Percentiles rank a stretch among this genome's conserved stretches.
Evolutionary conservation across 2,113 vertebrate species (phyloP).

Genomic region (Nesoenas mayeri): DNA sequence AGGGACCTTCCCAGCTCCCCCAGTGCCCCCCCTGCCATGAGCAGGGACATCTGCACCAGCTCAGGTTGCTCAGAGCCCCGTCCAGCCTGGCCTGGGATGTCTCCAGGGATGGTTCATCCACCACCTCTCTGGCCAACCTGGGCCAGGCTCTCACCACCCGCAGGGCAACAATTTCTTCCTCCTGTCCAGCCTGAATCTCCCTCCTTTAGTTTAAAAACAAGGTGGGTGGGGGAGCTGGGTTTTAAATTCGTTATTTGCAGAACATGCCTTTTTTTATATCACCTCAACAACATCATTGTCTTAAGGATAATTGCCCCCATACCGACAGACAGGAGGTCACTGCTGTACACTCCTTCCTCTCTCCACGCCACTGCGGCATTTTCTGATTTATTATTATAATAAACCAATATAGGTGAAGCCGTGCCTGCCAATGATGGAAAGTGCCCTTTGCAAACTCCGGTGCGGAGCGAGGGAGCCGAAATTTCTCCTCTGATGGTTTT

Average conservation of each 20-base stretch:
- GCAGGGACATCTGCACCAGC: too few relatives aligned
- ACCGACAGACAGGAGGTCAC: accelerated
- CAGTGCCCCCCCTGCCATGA: too few relatives aligned
- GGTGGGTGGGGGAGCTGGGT: too few relatives aligned
- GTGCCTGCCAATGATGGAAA: background rate
- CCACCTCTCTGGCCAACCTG: too few relatives aligned
- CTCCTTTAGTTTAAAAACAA: too few relatives aligned
- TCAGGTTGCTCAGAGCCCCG: too few relatives aligned
- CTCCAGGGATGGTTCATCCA: too few relatives aligned
- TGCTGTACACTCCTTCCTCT: background rate
- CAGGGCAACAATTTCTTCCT: too few relatives aligned
- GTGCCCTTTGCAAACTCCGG: accelerated
- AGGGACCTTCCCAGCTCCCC: too few relatives aligned
- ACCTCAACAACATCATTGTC: background rate
- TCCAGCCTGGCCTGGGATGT: too few relatives aligned
- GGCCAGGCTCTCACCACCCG: too few relatives aligned
- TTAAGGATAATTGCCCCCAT: background rate
- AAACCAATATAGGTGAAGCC: background rate
- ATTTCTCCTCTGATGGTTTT: background rate
- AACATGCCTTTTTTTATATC: background rate
- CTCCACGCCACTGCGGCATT: accelerated
- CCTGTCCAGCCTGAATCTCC: too few relatives aligned
- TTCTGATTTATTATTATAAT: background rate
- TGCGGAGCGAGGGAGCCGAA: background rate
- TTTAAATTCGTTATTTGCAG: background rate